A percentile compares a stretch with the other conserved stretches of the same genome.
phyloP scores from a whole-genome alignment of 2,888 invertebrate genomes.

The Dendrolimus houi region DNA sequence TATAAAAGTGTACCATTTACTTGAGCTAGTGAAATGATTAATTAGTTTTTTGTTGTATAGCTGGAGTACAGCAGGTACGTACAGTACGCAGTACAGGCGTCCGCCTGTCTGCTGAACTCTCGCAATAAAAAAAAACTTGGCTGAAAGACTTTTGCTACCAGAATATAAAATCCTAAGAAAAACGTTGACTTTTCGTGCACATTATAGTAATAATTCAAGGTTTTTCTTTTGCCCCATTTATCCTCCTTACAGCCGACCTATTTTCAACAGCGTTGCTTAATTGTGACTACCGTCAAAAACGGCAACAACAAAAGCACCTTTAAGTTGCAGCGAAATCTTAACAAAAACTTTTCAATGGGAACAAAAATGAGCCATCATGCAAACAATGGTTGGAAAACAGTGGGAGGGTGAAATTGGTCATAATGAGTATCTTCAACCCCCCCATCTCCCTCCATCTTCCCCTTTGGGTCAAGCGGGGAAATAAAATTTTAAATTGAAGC shows the following conservation, averaged over 20 bases:
- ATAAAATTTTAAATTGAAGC: conserved; percentile 71
- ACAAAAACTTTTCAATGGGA: conserved; percentile 47
- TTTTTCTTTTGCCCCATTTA: no score
- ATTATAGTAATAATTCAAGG: no score
- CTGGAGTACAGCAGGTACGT: no score
- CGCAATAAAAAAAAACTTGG: no score
- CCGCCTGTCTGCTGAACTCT: no score
- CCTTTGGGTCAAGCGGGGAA: conserved; percentile 64
- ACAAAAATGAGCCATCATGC: conserved; percentile 59
- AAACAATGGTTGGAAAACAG: conserved; percentile 47
- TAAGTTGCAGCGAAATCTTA: conserved; percentile 17
- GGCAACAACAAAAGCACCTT: neutral
- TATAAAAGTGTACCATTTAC: no score
- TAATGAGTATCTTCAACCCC: conserved; percentile 60
- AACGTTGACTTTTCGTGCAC: no score
- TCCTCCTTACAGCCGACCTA: neutral
- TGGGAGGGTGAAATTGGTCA: conserved; percentile 67
- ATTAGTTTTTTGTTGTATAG: no score
- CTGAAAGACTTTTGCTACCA: no score
- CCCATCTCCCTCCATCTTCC: conserved; percentile 25
- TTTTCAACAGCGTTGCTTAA: neutral
- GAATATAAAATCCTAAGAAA: no score
- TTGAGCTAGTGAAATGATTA: no score
- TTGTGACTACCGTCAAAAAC: neutral
- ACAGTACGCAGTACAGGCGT: no score